Base-by-base conservation (phyloP, 64 coral and sea anemone genomes). In the Orbicella faveolata region DNA sequence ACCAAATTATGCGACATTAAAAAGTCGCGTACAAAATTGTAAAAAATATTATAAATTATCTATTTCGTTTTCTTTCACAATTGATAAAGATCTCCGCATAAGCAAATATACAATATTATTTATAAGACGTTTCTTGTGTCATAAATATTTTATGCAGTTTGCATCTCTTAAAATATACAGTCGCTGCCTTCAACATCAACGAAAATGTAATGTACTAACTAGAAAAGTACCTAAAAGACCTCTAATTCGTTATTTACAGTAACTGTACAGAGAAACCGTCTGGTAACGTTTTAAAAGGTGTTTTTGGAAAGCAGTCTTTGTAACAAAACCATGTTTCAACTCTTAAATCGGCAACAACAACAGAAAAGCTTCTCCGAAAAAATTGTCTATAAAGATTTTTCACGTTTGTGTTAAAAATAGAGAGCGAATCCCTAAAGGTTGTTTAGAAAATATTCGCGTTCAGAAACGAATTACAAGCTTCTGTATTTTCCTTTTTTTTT, bases 31-130 rank as follows among this genome's bases (percentile, higher is more conserved):
- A 85, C 64, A 85, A 85, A 83, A 85, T 72, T 85, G 63, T 66
- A 44, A 85, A 85, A 68, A 85, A 85, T 85, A 85, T 85, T 73
- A 85, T 85, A 85, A 85, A 85, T 85, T 85, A 85, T 85, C 82
- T 85, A 85, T 85, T 85, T 70, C 1, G 67, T 70, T 84, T 67
- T 85, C 82, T 85, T 72, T 85, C 63, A 85, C 82, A 85, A 72
- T 85, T 85, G 67, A 85, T 85, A 85, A 68, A 85, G 82, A 85
- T 85, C 82, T 85, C 82, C 82, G 82, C 82, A 85, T 85, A 85
- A 85, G 82, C 82, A 85, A 85, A 85, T 85, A 73, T 85, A 85
- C 82, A 85, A 85, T 85, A 85, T 51, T 85, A 85, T 85, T 85
- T 85, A 85, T 85, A 85, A 73, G 72, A 83, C 62, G 80, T 85